Evolutionary conservation across 1,140 invertebrate species (phyloP).

Genomic region (Colletes latitarsis): DNA sequence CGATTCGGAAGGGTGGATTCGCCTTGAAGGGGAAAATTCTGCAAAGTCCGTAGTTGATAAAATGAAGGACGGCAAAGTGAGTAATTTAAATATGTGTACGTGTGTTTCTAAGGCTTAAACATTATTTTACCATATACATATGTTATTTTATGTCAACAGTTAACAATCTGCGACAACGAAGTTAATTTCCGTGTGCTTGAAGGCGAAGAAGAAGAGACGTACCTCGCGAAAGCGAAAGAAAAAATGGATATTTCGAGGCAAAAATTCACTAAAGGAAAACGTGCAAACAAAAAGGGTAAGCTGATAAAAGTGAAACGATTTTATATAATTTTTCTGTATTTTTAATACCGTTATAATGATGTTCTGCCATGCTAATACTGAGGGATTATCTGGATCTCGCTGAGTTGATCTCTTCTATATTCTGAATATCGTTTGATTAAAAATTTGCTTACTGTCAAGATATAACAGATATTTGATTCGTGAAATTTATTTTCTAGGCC

Average conservation of each 20-base stretch:
- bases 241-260: conserved; percentile 83
- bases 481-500: conserved; percentile 47
- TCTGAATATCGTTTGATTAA: conserved; percentile 56
- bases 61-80: conserved; percentile 83
- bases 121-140: neutral
- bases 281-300: conserved; percentile 69
- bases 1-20: conserved; percentile 86
- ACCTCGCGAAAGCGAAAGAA: conserved; percentile 84
- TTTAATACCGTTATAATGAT: conserved; percentile 70
- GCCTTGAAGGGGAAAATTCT: conserved; percentile 86
- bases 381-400: conserved; percentile 77
- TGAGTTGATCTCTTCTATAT: conserved; percentile 76
- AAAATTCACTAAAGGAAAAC: conserved; percentile 76
- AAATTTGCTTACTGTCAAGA: neutral
- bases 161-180: conserved; percentile 67
- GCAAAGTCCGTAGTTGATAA: conserved; percentile 86
- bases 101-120: neutral
- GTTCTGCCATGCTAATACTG: conserved; percentile 82
- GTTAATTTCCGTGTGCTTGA: conserved; percentile 83
- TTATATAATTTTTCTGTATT: conserved; percentile 27
- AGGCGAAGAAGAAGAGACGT: conserved; percentile 87
- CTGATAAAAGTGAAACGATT: conserved; percentile 9
- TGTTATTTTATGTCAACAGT: conserved; percentile 10
- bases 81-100: neutral
- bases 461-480: neutral